phyloP scores from a whole-genome alignment of 53 echinoderm and acorn worm species.

The Patiria pectinifera region DNA sequence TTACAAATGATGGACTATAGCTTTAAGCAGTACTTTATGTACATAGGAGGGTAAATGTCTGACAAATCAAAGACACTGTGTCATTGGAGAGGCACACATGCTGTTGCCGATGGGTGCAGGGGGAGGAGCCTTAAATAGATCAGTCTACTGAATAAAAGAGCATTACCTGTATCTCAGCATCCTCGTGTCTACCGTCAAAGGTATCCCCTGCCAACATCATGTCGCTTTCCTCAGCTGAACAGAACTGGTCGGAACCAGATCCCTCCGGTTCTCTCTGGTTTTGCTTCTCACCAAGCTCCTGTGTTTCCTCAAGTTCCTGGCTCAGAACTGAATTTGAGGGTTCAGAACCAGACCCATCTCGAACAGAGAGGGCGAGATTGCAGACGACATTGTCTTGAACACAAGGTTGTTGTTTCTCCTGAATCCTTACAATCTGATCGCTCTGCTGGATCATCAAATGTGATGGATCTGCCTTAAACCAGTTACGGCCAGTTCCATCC shows the following conservation, averaged over 20 bases:
- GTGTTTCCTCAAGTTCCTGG: neutral
- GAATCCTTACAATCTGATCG: neutral
- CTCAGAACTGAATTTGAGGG: neutral
- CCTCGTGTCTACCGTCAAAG: neutral
- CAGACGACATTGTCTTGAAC: conserved; percentile 16
- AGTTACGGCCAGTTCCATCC: conserved; percentile 6
- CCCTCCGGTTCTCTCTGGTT: conserved; percentile 26
- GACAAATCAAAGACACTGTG: too few species aligned
- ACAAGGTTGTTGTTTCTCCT: neutral
- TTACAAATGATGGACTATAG: too few species aligned
- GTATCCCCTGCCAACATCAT: neutral
- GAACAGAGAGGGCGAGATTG: neutral
- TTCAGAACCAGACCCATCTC: neutral
- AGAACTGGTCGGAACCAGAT: conserved; percentile 9
- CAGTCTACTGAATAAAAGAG: neutral
- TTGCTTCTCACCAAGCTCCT: neutral
- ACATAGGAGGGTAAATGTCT: too few species aligned
- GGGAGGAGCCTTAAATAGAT: too few species aligned
- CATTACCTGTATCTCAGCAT: neutral
- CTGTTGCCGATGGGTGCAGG: too few species aligned
- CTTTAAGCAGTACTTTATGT: too few species aligned
- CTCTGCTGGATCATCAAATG: neutral
- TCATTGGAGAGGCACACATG: too few species aligned
- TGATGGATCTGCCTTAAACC: neutral
- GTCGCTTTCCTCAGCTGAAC: neutral